Base-by-base conservation (phyloP, 2,888 invertebrate genomes). In the Eutolmus rufibarbis region DNA sequence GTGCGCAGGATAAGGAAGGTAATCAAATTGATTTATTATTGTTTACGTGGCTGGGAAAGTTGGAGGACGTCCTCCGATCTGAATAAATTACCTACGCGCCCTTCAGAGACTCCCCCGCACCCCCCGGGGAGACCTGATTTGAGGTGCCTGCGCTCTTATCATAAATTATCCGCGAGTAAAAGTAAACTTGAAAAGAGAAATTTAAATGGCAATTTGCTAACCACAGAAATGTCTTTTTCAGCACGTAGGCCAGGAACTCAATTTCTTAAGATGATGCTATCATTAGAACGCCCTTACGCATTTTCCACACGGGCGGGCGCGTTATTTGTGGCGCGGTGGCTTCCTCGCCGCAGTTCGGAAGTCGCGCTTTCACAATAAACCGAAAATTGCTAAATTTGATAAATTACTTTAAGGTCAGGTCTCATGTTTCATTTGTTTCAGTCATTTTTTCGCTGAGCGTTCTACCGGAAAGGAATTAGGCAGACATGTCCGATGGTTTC, bases 211-310 rank as follows among this genome's bases (percentile, higher is more conserved):
- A 87, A 87, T 87, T 87, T 87, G 82, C 84, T 82, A 87, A 82
- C 87, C 87, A 84, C 87, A 81, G 81, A 87, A 87, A 87, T 87
- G 82, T 82, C 82, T 82, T 82, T 82, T 87, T 82, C 87, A 87
- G 81, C 87, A 87, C 87, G 82, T 87, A 82, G 81, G 81, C 87
- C 43, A 43, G 76, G 76, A 57, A 87, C 84, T 84, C 82, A 81
- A 74, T 87, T 87, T 66, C 82, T 74, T 74, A 46, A 51, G 74
- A 76, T 74, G 87, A 87, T 87, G 84, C 82, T 87, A 87, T 87
- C 87, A 82, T 87, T 82, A 87, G 57, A 40, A 87, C 78, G 57
- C 57, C 74, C 95, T 23, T 97, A 97, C 91, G 92, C 85, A 74
- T 85, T 85, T 74, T 85, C 74, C 74, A 46, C 37, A 23, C 74